phyloP scores from a whole-genome alignment of 2,888 invertebrate genomes.

The Ophion costatus region DNA sequence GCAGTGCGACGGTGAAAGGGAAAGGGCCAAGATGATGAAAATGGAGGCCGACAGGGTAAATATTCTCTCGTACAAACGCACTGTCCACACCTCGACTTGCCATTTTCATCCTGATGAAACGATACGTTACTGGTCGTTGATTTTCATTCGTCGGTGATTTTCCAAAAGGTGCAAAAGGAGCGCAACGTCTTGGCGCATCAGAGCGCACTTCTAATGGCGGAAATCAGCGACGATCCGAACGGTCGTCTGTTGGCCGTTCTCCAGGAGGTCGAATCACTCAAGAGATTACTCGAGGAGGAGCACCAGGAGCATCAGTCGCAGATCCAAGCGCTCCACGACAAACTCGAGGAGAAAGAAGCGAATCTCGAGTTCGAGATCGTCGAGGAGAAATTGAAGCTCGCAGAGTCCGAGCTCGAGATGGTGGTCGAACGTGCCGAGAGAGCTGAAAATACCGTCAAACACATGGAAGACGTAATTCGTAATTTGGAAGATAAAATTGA shows the following conservation, averaged over 20 bases:
- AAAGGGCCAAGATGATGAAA: constrained; percentile 84
- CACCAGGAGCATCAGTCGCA: constrained; percentile 85
- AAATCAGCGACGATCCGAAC: constrained; percentile 85
- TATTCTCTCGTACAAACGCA: background rate
- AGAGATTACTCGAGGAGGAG: constrained; percentile 87
- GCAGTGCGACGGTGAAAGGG: constrained; percentile 87
- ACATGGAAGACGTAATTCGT: constrained; percentile 74
- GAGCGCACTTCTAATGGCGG: constrained; percentile 87
- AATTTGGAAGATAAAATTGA: constrained; percentile 74
- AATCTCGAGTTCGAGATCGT: constrained; percentile 88
- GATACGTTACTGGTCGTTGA: background rate
- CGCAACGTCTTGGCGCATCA: constrained; percentile 88
- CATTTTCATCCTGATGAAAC: background rate
- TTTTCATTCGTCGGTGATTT: constrained; percentile 11
- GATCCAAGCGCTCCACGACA: constrained; percentile 87
- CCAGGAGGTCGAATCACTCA: constrained; percentile 87
- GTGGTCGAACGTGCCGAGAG: constrained; percentile 87
- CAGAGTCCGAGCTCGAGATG: constrained; percentile 88
- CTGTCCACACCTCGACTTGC: background rate
- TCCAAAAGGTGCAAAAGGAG: constrained; percentile 86
- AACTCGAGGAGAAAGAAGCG: constrained; percentile 88
- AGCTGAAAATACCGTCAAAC: constrained; percentile 84
- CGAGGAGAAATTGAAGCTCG: constrained; percentile 88
- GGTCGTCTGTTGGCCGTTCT: constrained; percentile 84
- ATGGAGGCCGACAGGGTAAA: constrained; percentile 83